A percentile compares a stretch with the other conserved stretches of the same genome.
Evolutionary conservation across 2,888 invertebrate species (phyloP).

Genomic region (Ectropis crepuscularia): DNA sequence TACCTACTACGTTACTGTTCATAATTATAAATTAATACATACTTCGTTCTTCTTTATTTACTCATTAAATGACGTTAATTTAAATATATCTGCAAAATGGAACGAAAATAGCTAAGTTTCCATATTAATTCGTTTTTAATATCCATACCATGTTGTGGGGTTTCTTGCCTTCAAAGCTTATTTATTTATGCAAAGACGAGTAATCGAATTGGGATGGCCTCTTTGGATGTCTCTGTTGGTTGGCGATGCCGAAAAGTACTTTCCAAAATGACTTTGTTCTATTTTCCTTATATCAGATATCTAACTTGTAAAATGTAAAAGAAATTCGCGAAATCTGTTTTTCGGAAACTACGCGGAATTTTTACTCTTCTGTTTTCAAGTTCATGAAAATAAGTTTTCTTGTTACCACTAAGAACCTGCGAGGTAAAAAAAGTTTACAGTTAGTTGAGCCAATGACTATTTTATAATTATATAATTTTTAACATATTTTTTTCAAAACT

Average conservation of each 20-base stretch:
- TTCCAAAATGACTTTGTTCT: constrained; percentile 3
- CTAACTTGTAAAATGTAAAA: not conserved
- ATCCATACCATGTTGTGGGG: constrained; percentile 11
- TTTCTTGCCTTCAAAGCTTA: constrained; percentile 14
- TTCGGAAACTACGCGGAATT: too few relatives aligned
- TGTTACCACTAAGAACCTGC: too few relatives aligned
- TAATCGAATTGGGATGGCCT: constrained; percentile 25
- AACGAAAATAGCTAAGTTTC: not conserved
- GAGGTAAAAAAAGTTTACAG: too few relatives aligned
- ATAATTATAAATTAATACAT: too few relatives aligned
- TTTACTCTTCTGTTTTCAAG: too few relatives aligned
- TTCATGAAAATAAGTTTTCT: too few relatives aligned
- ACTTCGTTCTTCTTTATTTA: too few relatives aligned
- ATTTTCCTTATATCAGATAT: not conserved
- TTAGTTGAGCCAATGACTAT: too few relatives aligned
- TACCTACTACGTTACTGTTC: too few relatives aligned
- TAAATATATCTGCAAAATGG: not conserved
- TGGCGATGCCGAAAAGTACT: constrained; percentile 7
- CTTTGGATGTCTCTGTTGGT: constrained; percentile 11
- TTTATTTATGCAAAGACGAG: constrained; percentile 26
- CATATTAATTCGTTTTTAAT: constrained; percentile 3
- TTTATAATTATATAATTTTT: too few relatives aligned
- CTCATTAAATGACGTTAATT: not conserved
- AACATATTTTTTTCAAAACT: too few relatives aligned
- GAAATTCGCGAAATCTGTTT: too few relatives aligned